These are phyloP conservation scores for Ptychadena robeensis DNA, from an alignment of 2,797 vertebrate species.

Conservation along the genomic window DNA sequence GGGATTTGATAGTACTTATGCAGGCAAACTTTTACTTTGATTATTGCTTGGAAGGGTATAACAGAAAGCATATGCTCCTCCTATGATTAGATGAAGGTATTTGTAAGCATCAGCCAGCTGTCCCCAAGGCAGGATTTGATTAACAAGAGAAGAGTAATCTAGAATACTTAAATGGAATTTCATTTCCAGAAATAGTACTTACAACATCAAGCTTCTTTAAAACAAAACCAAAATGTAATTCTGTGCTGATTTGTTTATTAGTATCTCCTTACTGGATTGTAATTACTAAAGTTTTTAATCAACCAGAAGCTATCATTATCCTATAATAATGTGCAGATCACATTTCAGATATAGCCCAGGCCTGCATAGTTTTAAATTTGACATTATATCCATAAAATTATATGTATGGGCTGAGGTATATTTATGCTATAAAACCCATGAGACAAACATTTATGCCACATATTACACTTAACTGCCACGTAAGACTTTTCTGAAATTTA, in stretches of 20 bases:
- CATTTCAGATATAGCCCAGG: slow-evolving; percentile 10
- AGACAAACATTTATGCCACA: not conserved
- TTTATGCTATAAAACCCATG: not conserved
- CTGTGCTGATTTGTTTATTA: slow-evolving; percentile 45
- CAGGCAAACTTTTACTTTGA: slow-evolving; percentile 18
- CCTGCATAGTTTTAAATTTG: slow-evolving; percentile 13
- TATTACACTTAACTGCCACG: not conserved
- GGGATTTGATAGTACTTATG: slow-evolving; percentile 9
- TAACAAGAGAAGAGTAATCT: slow-evolving; percentile 10
- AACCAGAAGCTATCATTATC: slow-evolving; percentile 26
- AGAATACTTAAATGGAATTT: slow-evolving; percentile 15
- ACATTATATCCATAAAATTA: not conserved
- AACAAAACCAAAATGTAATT: slow-evolving; percentile 2
- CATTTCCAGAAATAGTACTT: slow-evolving; percentile 39
- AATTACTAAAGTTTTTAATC: slow-evolving; percentile 45
- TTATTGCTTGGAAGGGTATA: slow-evolving; percentile 37
- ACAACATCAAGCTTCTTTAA: not conserved
- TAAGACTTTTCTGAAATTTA: not conserved
- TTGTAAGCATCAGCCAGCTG: slow-evolving; percentile 24
- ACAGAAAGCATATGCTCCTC: slow-evolving; percentile 47
- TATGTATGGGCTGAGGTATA: not conserved
- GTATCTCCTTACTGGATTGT: slow-evolving; percentile 37
- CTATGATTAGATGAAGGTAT: slow-evolving; percentile 44
- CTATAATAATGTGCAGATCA: not conserved
- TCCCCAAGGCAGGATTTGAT: slow-evolving; percentile 51